A percentile compares a stretch with the other conserved stretches of the same genome.
phyloP scores from a whole-genome alignment of 2,888 invertebrate species.

The Hyles lineata region DNA sequence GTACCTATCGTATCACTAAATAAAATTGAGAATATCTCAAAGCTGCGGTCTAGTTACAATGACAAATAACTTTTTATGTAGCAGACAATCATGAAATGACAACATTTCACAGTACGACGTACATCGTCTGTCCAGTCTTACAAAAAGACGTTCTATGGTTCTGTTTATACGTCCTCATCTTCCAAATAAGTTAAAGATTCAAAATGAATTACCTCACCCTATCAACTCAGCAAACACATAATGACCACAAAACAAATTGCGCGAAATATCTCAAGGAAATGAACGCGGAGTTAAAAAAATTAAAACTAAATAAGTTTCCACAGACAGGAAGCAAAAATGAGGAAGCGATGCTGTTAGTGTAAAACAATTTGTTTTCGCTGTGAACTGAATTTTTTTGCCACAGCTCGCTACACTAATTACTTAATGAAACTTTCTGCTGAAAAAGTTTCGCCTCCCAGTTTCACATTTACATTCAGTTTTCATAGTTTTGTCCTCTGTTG shows the following conservation, averaged over 20 bases:
- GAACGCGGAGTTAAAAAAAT: conserved; percentile 10
- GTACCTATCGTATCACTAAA: too few relatives aligned
- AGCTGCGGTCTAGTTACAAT: too few relatives aligned
- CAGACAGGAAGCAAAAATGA: conserved; percentile 24
- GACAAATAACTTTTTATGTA: too few relatives aligned
- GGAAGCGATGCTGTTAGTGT: conserved; percentile 32
- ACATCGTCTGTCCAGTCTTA: too few relatives aligned
- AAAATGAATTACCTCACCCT: not conserved
- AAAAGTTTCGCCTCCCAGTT: conserved; percentile 40
- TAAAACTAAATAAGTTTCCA: conserved; percentile 7
- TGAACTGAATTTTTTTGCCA: conserved; percentile 41
- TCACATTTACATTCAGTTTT: conserved; percentile 42
- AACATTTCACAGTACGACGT: too few relatives aligned
- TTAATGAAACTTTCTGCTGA: conserved; percentile 46
- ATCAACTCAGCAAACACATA: not conserved
- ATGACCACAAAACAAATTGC: conserved; percentile 5
- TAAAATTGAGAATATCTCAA: too few relatives aligned
- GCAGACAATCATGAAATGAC: too few relatives aligned
- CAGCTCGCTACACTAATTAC: conserved; percentile 48
- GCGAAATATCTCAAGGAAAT: conserved; percentile 18
- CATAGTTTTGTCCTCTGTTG: conserved; percentile 19
- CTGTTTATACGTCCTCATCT: too few relatives aligned
- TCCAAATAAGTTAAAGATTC: not conserved
- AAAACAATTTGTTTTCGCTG: conserved; percentile 43
- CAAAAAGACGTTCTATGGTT: too few relatives aligned